These are phyloP conservation scores for Platycercus adscitus DNA, from an alignment of 2,113 vertebrate genomes.

Conservation along the genomic window DNA sequence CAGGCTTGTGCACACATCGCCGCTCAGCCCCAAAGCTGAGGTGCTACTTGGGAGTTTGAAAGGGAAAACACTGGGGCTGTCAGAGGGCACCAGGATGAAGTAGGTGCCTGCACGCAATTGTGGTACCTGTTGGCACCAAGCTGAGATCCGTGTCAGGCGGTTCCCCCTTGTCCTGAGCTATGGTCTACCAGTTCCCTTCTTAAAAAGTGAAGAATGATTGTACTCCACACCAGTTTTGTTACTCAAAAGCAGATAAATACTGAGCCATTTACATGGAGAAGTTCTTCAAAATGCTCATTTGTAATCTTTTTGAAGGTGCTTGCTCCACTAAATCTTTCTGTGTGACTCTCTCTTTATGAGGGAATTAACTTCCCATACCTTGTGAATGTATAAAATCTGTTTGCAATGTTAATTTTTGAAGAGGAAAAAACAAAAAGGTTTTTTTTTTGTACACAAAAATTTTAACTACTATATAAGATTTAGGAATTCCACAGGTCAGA, in stretches of 20 bases:
- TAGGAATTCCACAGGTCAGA: not conserved
- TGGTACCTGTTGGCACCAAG: not conserved
- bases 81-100: not conserved
- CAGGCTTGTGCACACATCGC: not conserved
- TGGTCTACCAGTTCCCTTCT: not conserved
- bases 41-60: not conserved
- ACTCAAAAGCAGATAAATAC: not conserved
- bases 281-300: not conserved
- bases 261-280: not conserved
- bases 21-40: not conserved
- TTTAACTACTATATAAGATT: not conserved
- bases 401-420: not conserved
- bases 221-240: not conserved
- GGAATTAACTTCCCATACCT: not conserved
- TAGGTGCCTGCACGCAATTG: accelerated
- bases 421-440: not conserved
- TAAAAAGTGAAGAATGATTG: not conserved
- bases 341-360: not conserved
- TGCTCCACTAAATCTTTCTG: not conserved
- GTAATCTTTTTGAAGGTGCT: not conserved
- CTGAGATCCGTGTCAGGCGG: not conserved
- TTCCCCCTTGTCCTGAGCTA: not conserved
- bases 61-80: not conserved
- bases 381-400: not conserved
- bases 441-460: not conserved